Conservation (phyloP, 2,888 invertebrate genomes). For the Ormyrus pomaceus region DNA sequence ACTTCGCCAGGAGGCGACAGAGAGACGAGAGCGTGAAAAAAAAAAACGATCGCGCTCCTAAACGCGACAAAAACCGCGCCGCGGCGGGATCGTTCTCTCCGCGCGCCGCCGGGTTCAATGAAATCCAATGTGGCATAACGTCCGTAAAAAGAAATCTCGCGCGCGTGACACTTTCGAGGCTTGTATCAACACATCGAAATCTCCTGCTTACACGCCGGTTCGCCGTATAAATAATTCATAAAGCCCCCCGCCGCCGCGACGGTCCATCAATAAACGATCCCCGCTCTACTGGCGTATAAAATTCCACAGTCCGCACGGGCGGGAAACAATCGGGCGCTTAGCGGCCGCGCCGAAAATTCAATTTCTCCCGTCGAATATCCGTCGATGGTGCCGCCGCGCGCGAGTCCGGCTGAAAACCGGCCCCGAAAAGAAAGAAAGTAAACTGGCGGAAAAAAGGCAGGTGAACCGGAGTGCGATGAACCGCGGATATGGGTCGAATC, state of each 20-base stretch:
- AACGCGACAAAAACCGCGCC: too few species aligned
- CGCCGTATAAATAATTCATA: constrained; percentile 14
- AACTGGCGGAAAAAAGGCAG: neutral
- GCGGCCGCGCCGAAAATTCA: neutral
- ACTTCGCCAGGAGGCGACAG: neutral
- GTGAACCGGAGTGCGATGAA: neutral
- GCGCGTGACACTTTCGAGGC: constrained; percentile 18
- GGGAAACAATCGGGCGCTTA: neutral
- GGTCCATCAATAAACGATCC: neutral
- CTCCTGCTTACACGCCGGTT: neutral
- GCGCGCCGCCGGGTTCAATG: constrained; percentile 9
- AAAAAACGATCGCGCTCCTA: constrained; percentile 6
- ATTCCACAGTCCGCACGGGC: too few species aligned
- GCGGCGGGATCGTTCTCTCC: too few species aligned
- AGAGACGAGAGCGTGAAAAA: neutral
- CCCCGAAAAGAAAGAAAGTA: constrained; percentile 10
- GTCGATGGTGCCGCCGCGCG: too few species aligned
- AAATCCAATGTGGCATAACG: neutral
- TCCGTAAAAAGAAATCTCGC: neutral
- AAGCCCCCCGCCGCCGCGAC: neutral
- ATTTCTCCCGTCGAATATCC: constrained; percentile 8
- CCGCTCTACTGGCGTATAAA: too few species aligned
- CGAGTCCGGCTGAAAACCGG: too few species aligned
- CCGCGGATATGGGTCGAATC: constrained; percentile 20
- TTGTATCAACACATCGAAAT: neutral